Base-by-base conservation (phyloP, 2,797 vertebrate genomes). In the Amazonetta brasiliensis region DNA sequence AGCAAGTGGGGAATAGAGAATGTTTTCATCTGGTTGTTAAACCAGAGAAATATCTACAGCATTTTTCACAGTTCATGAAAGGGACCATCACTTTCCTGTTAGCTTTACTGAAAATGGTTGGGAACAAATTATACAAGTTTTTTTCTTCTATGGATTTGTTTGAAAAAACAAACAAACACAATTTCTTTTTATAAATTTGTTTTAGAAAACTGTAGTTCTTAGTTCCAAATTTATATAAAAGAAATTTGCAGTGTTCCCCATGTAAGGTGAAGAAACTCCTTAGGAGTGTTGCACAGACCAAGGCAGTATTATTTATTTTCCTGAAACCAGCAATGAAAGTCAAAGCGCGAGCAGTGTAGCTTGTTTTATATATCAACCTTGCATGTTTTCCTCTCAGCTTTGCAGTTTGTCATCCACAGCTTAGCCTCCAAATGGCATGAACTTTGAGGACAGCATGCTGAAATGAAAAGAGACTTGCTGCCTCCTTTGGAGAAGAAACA, bases 371-470 rank as follows among this genome's bases (percentile, higher is more conserved):
- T 67, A 94, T 89, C 84, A 96, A 31, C 83, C 76, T 89, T 35
- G 50, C 78, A 89, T 76, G 81, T 94, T 95, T 86, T 72, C 71
- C 87, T 93, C 94, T 81, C 96, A 94, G 72, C 87, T 93, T 94
- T 92, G 91, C 69, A 74, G 88, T 92, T 94, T 94, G 90, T 93
- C 94, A 95, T 62, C 87, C 84, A 55, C 91, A 94, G 87, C 69
- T 94, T 83, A 92, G 89, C 78, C 78, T 92, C 84, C 78, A 80
- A 94, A 92, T 46, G 78, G 81, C 81, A 75, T n/a, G 88, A 92
- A 94, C 95, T 94, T 72, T 75, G 88, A 87, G 90, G 91, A 95
- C 78, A 94, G 84, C 81, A 25, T 35, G 66, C 82, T 86, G 85
- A 87, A 92, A 91, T 68, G 76, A 92, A 87, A 96, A 28, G 25